phyloP scores from a whole-genome alignment of 2,797 vertebrate genomes.

The Denticeps clupeoides region DNA sequence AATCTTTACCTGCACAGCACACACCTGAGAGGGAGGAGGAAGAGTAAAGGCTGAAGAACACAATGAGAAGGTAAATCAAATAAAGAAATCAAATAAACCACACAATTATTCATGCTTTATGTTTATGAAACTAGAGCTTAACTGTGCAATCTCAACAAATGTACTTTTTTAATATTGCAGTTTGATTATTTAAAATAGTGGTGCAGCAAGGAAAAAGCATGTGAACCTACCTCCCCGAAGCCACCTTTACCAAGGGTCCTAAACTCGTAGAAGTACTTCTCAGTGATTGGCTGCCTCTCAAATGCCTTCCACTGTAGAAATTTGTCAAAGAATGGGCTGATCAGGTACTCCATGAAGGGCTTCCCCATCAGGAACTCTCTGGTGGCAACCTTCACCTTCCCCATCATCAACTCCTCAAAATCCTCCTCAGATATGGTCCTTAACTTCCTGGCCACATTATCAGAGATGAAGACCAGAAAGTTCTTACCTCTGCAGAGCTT shows the following conservation, averaged over 20 bases:
- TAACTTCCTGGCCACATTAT: constrained; percentile 48
- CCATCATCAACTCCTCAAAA: constrained; percentile 38
- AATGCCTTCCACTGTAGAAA: constrained; percentile 80
- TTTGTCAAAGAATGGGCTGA: constrained; percentile 64
- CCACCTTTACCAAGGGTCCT: constrained; percentile 78
- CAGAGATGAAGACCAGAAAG: constrained; percentile 56
- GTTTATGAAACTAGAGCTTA: too few species aligned
- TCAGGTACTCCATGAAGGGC: constrained; percentile 70
- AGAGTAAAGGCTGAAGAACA: not conserved
- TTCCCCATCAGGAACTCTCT: constrained; percentile 59
- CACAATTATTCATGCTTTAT: too few species aligned
- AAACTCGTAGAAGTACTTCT: constrained; percentile 77
- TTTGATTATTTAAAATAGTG: too few species aligned
- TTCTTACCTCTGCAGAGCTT: constrained; percentile 53
- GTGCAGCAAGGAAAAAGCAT: too few species aligned
- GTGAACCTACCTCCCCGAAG: constrained; percentile 73
- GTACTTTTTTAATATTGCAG: too few species aligned
- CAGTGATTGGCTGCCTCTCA: constrained; percentile 65
- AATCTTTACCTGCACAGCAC: constrained; percentile 77
- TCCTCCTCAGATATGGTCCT: constrained; percentile 46
- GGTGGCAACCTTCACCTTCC: constrained; percentile 53
- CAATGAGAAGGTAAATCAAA: too few species aligned
- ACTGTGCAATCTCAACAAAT: too few species aligned
- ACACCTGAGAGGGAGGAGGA: constrained; percentile 53
- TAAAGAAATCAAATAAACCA: too few species aligned